These are phyloP conservation scores for Diplolepis rosae DNA, from an alignment of 2,888 invertebrate species.

Conservation along the genomic window DNA sequence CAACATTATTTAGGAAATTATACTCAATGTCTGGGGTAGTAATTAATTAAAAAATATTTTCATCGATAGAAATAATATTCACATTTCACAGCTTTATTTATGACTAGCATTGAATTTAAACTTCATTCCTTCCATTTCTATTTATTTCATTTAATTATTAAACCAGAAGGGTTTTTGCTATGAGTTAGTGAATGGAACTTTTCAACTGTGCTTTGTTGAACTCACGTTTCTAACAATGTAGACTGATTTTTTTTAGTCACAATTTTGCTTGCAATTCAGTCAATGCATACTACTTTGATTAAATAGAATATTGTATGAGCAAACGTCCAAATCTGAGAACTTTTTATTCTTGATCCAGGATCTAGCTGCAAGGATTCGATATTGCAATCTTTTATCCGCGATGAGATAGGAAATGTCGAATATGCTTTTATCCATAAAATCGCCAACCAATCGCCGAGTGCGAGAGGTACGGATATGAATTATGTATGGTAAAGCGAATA, in stretches of 20 bases:
- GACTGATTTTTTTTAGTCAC: not conserved
- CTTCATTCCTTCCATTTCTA: too few species aligned
- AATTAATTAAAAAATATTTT: not conserved
- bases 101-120: too few species aligned
- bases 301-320: slow-evolving; percentile 2
- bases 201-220: not conserved
- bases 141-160: too few species aligned
- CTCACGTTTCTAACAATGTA: not conserved
- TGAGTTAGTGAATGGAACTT: not conserved
- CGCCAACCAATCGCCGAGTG: slow-evolving; percentile 4
- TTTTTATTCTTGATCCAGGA: not conserved
- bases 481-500: slow-evolving; percentile 1
- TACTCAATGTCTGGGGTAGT: not conserved
- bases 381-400: not conserved
- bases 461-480: slow-evolving; percentile 1
- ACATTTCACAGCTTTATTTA: not conserved
- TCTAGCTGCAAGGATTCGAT: not conserved
- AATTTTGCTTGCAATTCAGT: not conserved
- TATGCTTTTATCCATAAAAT: slow-evolving; percentile 2
- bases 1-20: not conserved
- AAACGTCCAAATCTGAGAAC: not conserved
- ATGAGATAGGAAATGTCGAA: slow-evolving; percentile 5
- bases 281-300: not conserved
- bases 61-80: not conserved
- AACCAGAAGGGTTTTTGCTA: too few species aligned